phyloP scores from a whole-genome alignment of 2,888 invertebrate genomes.

The Yponomeuta evonymella region DNA sequence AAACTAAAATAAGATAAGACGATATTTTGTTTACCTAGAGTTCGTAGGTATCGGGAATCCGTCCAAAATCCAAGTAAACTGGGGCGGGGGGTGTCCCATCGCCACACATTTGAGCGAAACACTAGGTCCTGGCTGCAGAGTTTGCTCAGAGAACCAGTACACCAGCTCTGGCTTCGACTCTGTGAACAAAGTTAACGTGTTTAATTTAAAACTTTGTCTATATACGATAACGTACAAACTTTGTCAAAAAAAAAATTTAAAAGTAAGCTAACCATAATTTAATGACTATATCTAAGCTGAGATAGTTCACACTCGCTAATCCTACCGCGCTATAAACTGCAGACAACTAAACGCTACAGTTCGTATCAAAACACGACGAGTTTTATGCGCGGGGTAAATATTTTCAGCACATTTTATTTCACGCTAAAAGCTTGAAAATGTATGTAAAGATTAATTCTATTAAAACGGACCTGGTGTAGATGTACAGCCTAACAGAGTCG shows the following conservation, averaged over 20 bases:
- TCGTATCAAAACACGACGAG: not conserved
- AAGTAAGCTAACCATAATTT: not conserved
- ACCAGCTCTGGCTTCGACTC: constrained; percentile 92
- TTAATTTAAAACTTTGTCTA: not conserved
- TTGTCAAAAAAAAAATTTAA: no score
- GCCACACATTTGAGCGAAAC: constrained; percentile 95
- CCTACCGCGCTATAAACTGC: not conserved
- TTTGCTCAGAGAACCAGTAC: constrained; percentile 95
- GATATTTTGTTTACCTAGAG: constrained; percentile 68
- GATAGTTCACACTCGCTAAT: not conserved
- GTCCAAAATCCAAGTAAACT: constrained; percentile 93
- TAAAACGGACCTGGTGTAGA: not conserved
- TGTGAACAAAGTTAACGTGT: constrained; percentile 44
- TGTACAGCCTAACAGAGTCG: no score
- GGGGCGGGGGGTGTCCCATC: constrained; percentile 95
- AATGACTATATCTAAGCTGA: not conserved
- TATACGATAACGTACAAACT: not conserved
- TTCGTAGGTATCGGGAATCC: constrained; percentile 89
- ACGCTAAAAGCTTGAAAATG: not conserved
- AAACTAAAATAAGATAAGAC: not conserved
- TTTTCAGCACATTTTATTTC: not conserved
- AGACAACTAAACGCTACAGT: not conserved
- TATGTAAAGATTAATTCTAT: not conserved
- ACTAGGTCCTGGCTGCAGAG: constrained; percentile 92
- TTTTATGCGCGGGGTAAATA: not conserved